Evolutionary conservation across 2,888 invertebrate species (phyloP).

Genomic region (Amphipyra tragopoginis): DNA sequence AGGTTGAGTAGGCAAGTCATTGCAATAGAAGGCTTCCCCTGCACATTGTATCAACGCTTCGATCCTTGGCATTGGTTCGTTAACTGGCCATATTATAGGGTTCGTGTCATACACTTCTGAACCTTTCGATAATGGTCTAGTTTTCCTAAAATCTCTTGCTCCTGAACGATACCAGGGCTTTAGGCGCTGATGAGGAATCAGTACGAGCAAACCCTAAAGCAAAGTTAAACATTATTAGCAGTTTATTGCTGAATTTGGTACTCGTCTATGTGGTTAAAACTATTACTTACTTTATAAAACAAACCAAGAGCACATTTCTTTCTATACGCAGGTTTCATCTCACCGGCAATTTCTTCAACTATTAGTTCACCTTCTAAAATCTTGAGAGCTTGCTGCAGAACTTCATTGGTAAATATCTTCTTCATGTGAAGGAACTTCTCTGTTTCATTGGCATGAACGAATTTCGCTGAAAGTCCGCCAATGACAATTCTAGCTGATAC

Average conservation of each 20-base stretch:
- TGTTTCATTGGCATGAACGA: slow-evolving; percentile 90
- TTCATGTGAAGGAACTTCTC: slow-evolving; percentile 83
- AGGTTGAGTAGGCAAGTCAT: slow-evolving; percentile 89
- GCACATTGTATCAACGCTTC: slow-evolving; percentile 91
- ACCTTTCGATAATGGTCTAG: slow-evolving; percentile 90
- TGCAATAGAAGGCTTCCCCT: slow-evolving; percentile 92
- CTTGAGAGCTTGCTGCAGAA: slow-evolving; percentile 87
- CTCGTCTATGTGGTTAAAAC: too few species aligned
- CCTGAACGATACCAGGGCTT: slow-evolving; percentile 88
- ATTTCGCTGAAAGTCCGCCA: slow-evolving; percentile 88
- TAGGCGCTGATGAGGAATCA: slow-evolving; percentile 83
- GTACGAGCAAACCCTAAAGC: slow-evolving; percentile 86
- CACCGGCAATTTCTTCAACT: slow-evolving; percentile 83
- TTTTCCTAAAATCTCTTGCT: slow-evolving; percentile 79
- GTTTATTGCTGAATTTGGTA: too few species aligned
- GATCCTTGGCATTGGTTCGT: slow-evolving; percentile 91
- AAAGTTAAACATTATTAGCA: too few species aligned
- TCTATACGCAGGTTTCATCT: slow-evolving; percentile 90
- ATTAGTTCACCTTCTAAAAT: slow-evolving; percentile 88
- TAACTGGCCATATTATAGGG: slow-evolving; percentile 91
- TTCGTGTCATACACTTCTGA: slow-evolving; percentile 91
- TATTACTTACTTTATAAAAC: slow-evolving; percentile 91
- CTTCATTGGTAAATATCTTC: slow-evolving; percentile 81
- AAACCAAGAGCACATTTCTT: slow-evolving; percentile 90
- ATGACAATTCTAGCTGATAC: slow-evolving; percentile 90